Base-by-base conservation (phyloP, 1,140 invertebrate genomes). In the Campoletis sonorensis region DNA sequence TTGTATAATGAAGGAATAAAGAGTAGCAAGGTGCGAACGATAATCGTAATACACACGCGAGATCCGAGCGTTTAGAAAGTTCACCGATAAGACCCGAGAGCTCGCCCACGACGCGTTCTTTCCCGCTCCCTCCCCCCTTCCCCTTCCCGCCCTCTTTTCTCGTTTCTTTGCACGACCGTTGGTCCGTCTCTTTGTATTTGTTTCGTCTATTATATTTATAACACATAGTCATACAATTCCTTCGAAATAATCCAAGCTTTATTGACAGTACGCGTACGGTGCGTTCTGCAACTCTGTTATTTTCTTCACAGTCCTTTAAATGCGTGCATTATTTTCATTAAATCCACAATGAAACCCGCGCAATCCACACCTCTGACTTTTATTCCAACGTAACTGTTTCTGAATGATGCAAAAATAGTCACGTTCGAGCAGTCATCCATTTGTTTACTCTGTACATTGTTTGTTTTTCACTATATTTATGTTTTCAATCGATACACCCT, bases 21-120 rank as follows among this genome's bases (percentile, higher is more conserved):
- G n/a, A 54, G 51, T 54, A 54, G 51, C 51, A 54, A 54, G 51
- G 51, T 54, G 51, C 16, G 51, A 54, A 54, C 51, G 18, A 54
- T 54, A 54, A 54, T 54, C 61, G n/a, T 26, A 64, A 64, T 26
- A 64, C 61, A 23, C 21, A 64, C 23, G 21, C 70, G 70, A 73
- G 40, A 49, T 49, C 11, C 71, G 71, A 73, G 37, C 37, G 37
- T 73, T 73, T 73, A 73, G 71, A 73, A 73, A 73, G 71, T 73
- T 40, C 71, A 40, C 16, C 21, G 71, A 73, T 73, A 73, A 73
- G 71, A 45, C 11, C 30, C 21, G 61, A 64, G 61, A 64, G 61
- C 23, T 64, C 61, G 61, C 61, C 61, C 61, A 64, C 61, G 51
- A 64, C 61, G 61, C 51, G 40, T 45, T 30, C 33, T 27, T 23